phyloP scores from a whole-genome alignment of 2,113 vertebrate species.

The Dasyprocta punctata region DNA sequence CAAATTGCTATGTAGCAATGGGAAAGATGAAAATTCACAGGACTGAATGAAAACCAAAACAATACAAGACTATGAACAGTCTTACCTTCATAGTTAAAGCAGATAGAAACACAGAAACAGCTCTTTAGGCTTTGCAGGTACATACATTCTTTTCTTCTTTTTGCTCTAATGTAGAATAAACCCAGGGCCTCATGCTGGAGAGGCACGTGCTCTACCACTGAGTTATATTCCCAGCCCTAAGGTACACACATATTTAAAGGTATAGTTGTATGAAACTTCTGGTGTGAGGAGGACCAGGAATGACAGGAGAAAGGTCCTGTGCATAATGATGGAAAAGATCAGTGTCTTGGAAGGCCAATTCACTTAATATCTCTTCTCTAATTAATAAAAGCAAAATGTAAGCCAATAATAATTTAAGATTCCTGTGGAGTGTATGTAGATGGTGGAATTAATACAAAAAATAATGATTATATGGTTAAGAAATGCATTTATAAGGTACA shows the following conservation, averaged over 20 bases:
- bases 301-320: neutral
- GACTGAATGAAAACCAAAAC: neutral
- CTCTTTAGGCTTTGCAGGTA: neutral
- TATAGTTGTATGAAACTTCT: neutral
- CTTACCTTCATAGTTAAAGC: neutral
- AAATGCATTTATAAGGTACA: neutral
- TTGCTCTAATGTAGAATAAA: neutral
- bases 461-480: neutral
- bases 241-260: slow-evolving; percentile 6
- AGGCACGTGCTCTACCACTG: neutral
- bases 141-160: neutral
- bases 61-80: neutral
- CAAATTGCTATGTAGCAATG: neutral
- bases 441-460: neutral
- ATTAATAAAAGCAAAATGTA: slow-evolving; percentile 27
- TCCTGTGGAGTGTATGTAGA: neutral
- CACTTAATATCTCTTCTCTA: neutral
- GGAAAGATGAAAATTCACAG: neutral
- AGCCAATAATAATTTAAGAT: neutral
- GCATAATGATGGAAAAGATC: neutral
- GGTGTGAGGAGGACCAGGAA: neutral
- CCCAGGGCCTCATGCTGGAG: neutral
- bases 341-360: neutral
- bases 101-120: neutral
- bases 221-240: neutral